Evolutionary conservation across 2,888 invertebrate species (phyloP).

Genomic region (Bruchidius siliquastri): DNA sequence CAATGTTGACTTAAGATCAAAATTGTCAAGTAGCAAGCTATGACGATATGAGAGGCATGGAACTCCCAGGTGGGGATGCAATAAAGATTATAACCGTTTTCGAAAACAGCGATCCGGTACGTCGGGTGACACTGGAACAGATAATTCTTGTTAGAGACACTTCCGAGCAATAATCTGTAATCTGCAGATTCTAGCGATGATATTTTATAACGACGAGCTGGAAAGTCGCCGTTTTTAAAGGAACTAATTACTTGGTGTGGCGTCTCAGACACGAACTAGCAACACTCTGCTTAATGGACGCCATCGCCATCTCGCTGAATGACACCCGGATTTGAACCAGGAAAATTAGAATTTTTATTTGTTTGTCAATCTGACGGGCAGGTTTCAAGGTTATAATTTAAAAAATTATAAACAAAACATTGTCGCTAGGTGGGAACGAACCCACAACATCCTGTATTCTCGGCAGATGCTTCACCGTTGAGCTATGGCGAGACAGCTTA

Average conservation of each 20-base stretch:
- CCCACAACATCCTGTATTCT: no score
- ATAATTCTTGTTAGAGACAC: not conserved
- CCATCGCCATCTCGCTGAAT: not conserved
- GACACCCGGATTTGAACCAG: not conserved
- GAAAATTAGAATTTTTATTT: not conserved
- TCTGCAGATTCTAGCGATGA: not conserved
- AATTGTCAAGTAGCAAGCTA: no score
- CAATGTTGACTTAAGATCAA: no score
- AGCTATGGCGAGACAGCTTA: no score
- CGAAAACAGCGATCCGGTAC: not conserved
- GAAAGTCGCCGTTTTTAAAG: not conserved
- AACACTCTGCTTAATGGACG: not conserved
- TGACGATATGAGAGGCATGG: no score
- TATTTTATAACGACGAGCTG: not conserved
- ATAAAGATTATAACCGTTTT: no score
- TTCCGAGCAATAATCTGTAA: not conserved
- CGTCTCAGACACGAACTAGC: not conserved
- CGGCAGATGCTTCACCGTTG: no score
- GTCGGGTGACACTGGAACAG: not conserved
- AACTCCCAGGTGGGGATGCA: no score
- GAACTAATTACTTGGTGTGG: not conserved
- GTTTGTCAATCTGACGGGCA: no score
- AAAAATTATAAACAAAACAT: no score
- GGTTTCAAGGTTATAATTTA: no score
- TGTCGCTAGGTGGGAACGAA: no score